Conservation (phyloP, 2,888 invertebrate genomes). For the Eilema caniola region DNA sequence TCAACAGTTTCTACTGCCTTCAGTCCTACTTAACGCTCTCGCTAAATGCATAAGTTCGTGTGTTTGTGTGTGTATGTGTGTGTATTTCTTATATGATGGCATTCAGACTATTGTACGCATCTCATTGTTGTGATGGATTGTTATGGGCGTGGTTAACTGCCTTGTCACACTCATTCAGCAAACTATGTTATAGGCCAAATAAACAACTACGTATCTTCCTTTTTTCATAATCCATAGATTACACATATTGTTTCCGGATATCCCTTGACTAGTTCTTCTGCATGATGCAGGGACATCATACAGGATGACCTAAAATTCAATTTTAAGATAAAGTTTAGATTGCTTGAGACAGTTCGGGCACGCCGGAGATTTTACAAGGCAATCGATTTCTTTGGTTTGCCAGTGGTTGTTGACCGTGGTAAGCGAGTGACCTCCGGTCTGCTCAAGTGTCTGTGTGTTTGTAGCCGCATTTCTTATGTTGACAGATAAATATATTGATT, state of each 20-base stretch:
- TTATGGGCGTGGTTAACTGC: no score
- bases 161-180: no score
- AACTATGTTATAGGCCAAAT: not conserved
- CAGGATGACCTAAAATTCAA: not conserved
- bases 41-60: no score
- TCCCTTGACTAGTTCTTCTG: not conserved
- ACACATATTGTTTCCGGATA: no score
- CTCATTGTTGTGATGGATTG: no score
- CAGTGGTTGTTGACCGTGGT: constrained; percentile 17
- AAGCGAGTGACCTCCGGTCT: constrained; percentile 15
- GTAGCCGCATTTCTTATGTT: constrained; percentile 4
- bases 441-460: not conserved
- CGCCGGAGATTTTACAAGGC: not conserved
- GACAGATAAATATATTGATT: constrained; percentile 10
- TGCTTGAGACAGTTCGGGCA: not conserved
- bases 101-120: no score
- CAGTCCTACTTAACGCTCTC: no score
- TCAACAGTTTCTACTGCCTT: no score
- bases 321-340: not conserved
- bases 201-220: not conserved
- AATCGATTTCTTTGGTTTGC: not conserved
- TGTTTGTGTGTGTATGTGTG: no score
- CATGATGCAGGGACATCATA: not conserved
- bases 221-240: not conserved
- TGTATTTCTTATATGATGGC: no score